Base-by-base conservation (phyloP, 1,140 invertebrate genomes). In the Scaptomyza graminum region DNA sequence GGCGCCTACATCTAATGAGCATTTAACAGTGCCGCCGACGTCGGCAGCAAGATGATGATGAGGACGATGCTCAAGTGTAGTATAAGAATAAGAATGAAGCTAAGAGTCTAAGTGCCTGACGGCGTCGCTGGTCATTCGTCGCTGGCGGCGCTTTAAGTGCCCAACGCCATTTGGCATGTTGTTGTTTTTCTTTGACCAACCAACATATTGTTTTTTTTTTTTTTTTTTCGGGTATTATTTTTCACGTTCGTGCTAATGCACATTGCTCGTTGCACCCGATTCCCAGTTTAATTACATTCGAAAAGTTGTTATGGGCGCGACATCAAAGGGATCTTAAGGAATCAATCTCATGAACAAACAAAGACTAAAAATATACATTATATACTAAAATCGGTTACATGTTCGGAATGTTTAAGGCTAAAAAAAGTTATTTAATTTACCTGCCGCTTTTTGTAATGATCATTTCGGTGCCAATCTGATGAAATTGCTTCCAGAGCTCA, bases 391-490 rank as follows among this genome's bases (percentile, higher is more conserved):
- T 22, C 18, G 18, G 28, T 6, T 28, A 3, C 7, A 5, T 6
- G 28, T 28, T 28, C 8, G 31, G 31, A 7, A 34, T 8, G 37
- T 7, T 25, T 5, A 31, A 5, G 28, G 1, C 28, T 31, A 8
- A 2, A 56, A 25, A 12, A 22, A 41, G 12, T 41, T 15, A 11
- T 12, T 51, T 25, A 59, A 13, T 75, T 72, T 87, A 99, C 98
- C 98, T 95, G 93, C 98, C 98, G 49, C 96, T 97, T 93, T 99
- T 99, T n/a, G 98, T 99, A 92, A 99, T 99, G 91, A 99, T 99
- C 98, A 99, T 99, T 92, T 99, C 98, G 0, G 98, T 99, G 63
- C 97, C 97, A 71, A 98, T 94, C 79, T 97, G 96, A 92, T 98
- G 96, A 93, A 99, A 99, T 85, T 98, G 96, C 85, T 97, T 95